Percentiles rank a stretch among this genome's conserved stretches.
Conservation (phyloP, 1,140 invertebrate species). For the Papilio helenus region DNA sequence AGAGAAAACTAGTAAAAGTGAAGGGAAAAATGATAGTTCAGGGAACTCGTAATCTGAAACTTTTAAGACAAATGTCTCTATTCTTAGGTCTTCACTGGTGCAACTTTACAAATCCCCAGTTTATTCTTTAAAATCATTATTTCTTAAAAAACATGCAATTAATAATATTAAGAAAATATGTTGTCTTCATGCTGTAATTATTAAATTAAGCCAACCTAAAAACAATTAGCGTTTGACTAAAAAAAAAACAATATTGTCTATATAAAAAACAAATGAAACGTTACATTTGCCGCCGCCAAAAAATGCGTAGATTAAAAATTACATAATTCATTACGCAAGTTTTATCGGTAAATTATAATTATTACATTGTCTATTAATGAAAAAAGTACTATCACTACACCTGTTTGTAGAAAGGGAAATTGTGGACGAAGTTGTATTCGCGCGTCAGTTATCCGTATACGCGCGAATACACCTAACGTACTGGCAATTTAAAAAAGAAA, state of each 20-base stretch:
- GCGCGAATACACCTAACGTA: slow-evolving; percentile 30
- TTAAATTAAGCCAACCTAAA: background rate
- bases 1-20: background rate
- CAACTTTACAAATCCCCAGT: background rate
- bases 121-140: background rate
- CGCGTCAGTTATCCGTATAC: slow-evolving; percentile 26
- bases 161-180: background rate
- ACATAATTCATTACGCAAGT: slow-evolving; percentile 25
- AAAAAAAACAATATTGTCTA: background rate
- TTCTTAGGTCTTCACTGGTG: background rate
- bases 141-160: background rate
- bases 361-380: slow-evolving; percentile 33
- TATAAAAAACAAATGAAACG: background rate
- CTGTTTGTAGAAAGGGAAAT: slow-evolving; percentile 31
- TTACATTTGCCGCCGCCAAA: background rate
- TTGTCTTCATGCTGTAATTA: background rate
- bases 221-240: background rate
- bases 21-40: slow-evolving; percentile 14
- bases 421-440: slow-evolving; percentile 12
- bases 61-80: background rate
- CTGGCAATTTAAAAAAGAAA: slow-evolving; percentile 21
- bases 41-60: slow-evolving; percentile 16
- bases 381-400: slow-evolving; percentile 27
- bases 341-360: slow-evolving; percentile 22
- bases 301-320: slow-evolving; percentile 19